phyloP scores from a whole-genome alignment of 1,140 invertebrate species.

The Macrobrachium nipponense region DNA sequence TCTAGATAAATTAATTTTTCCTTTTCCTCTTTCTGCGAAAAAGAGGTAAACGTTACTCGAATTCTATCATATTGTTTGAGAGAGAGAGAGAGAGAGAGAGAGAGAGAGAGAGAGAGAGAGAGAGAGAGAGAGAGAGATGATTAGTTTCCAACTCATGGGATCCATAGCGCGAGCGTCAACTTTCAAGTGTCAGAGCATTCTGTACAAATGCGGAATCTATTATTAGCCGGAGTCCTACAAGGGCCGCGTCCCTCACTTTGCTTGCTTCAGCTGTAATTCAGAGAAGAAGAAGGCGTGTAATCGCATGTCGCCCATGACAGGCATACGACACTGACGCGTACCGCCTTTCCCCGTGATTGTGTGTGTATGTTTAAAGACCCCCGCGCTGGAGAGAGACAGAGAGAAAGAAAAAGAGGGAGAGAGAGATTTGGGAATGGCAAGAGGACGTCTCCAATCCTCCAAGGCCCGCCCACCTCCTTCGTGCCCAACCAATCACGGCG shows the following conservation, averaged over 20 bases:
- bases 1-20: too few species aligned
- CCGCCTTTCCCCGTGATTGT: slow-evolving; percentile 48
- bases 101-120: too few species aligned
- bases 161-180: neutral
- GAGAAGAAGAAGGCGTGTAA: slow-evolving; percentile 54
- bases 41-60: too few species aligned
- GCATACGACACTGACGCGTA: slow-evolving; percentile 57
- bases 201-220: slow-evolving; percentile 37
- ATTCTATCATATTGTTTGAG: too few species aligned
- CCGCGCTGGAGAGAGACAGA: neutral
- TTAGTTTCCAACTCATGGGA: too few species aligned
- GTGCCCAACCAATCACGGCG: slow-evolving; percentile 48
- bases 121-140: too few species aligned
- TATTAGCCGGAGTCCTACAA: slow-evolving; percentile 16
- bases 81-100: too few species aligned
- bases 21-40: too few species aligned
- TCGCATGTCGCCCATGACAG: slow-evolving; percentile 54
- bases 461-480: slow-evolving; percentile 47
- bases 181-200: slow-evolving; percentile 1
- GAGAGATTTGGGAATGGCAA: slow-evolving; percentile 17
- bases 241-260: slow-evolving; percentile 12
- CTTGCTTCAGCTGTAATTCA: slow-evolving; percentile 57
- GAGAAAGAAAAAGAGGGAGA: too few species aligned
- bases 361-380: slow-evolving; percentile 47
- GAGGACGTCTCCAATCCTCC: slow-evolving; percentile 26